A percentile compares a stretch with the other conserved stretches of the same genome.
These are phyloP conservation scores for Delia radicum DNA, from an alignment of 1,140 invertebrate species.

Conservation along the genomic window DNA sequence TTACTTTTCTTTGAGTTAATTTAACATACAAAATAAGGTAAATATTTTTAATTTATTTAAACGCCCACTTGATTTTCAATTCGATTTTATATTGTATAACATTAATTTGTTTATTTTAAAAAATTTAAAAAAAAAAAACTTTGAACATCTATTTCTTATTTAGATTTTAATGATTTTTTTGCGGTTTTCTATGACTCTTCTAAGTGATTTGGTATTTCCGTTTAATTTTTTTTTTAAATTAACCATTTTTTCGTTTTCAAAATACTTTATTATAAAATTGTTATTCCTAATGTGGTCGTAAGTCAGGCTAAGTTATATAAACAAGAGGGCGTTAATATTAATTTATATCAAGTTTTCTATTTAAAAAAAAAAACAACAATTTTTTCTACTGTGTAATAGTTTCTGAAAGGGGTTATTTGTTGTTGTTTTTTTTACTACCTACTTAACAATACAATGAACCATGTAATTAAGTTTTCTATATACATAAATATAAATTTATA, in stretches of 20 bases:
- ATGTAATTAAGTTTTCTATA: background rate
- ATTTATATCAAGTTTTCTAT: background rate
- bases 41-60: background rate
- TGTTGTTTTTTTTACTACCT: background rate
- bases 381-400: background rate
- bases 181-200: background rate
- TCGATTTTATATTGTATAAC: background rate
- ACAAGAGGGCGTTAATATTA: constrained; percentile 13
- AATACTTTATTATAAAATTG: too few species aligned
- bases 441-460: background rate
- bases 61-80: background rate
- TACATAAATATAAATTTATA: background rate
- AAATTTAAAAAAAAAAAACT: background rate
- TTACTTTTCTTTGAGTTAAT: background rate
- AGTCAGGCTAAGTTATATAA: background rate
- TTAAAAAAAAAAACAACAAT: background rate
- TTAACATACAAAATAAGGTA: background rate
- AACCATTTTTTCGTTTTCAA: too few species aligned
- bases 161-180: background rate
- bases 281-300: background rate
- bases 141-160: background rate
- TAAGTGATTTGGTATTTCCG: background rate
- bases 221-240: background rate
- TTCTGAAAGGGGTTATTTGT: background rate
- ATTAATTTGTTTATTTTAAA: background rate